Base-by-base conservation (phyloP, 2,888 invertebrate species). In the Odontocolon sp. region DNA sequence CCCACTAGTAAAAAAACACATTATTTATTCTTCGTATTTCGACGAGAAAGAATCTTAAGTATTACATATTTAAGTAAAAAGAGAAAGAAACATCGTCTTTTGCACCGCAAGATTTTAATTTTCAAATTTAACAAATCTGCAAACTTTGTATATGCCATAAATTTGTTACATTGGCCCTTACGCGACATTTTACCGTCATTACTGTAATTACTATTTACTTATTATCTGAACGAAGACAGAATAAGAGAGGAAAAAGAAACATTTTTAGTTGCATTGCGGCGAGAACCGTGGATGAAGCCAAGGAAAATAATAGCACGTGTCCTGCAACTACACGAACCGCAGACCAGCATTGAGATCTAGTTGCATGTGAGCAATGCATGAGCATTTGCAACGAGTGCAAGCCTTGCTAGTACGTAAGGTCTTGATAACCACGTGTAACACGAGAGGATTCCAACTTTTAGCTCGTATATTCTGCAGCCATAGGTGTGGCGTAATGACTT, bases 281-380 rank as follows among this genome's bases (percentile, higher is more conserved):
- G 31, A 11, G 2, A 36, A 9, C 11, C 11, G 36, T 2, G 8
- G 36, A n/a, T 8, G 18, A 6, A 28, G 28, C 31, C 14, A 6
- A 5, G 9, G 31, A 31, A 52, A 52, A 9, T 18, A 28, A 16
- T 14, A 52, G 52, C 52, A 52, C 52, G 52, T 52, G 52, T 31
- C 11, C 4, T 31, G 14, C 52, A 31, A 52, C 52, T 31, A 31
- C 52, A 52, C 8, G 50, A 5, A 52, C 26, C 28, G 52, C 52
- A 31, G n/a, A n/a, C n/a, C n/a, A n/a, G n/a, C n/a, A n/a, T n/a
- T n/a, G n/a, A n/a, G n/a, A n/a, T n/a, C n/a, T n/a, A n/a, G n/a
- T 9, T 36, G 14, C 28, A 31, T 11, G 26, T 28, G 52, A 4
- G 16, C 21, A 21, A 2, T 11, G 11, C 38, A n/a, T n/a, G n/a